Conservation (phyloP, 2,113 vertebrate genomes). For the Corythornis cristatus region DNA sequence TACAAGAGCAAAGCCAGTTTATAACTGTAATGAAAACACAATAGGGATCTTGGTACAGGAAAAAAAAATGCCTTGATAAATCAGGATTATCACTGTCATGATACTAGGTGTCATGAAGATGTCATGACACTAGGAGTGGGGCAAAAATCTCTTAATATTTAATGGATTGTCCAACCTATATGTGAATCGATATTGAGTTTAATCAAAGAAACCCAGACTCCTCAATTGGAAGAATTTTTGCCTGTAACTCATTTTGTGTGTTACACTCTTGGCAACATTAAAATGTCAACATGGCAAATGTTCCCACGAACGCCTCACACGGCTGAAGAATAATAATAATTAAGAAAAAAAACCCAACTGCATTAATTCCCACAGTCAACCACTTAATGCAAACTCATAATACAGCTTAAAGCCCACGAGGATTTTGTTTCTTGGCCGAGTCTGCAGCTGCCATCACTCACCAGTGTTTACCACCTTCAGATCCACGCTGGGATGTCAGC, state of each 20-base stretch:
- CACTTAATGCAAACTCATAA: not conserved
- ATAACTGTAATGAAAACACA: not conserved
- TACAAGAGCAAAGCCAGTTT: not conserved
- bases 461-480: not conserved
- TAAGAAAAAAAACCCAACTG: not conserved
- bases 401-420: not conserved
- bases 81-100: not conserved
- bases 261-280: not conserved
- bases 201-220: not conserved
- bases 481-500: fast-evolving
- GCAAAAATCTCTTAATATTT: not conserved
- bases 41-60: not conserved
- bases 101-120: not conserved
- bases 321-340: not conserved
- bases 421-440: not conserved
- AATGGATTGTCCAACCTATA: not conserved
- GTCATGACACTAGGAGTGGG: fast-evolving
- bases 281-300: not conserved
- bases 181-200: not conserved
- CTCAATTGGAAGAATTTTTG: not conserved
- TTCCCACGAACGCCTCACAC: fast-evolving
- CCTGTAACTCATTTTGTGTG: not conserved
- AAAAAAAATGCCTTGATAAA: not conserved
- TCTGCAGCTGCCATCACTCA: not conserved
- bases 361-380: not conserved